A percentile compares a stretch with the other conserved stretches of the same genome.
These are phyloP conservation scores for Notodonta dromedarius DNA, from an alignment of 2,888 invertebrate genomes.

Conservation along the genomic window DNA sequence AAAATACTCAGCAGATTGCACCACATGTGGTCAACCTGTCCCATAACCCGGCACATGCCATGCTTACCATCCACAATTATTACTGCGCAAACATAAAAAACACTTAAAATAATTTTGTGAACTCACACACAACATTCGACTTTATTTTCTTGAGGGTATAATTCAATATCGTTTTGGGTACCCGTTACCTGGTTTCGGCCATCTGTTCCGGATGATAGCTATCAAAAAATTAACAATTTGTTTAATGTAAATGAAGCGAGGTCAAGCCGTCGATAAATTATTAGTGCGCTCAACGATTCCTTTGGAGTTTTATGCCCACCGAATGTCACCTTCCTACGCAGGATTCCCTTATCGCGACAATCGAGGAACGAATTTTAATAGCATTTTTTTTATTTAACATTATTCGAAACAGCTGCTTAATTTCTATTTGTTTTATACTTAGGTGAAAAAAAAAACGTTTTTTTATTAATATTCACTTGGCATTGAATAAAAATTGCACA, in stretches of 20 bases:
- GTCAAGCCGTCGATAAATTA: slow-evolving; percentile 79
- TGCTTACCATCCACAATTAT: slow-evolving; percentile 76
- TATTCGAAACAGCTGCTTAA: slow-evolving; percentile 56
- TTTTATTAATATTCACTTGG: too few relatives aligned
- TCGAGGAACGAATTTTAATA: slow-evolving; percentile 67
- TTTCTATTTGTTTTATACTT: not conserved
- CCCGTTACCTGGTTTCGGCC: slow-evolving; percentile 51
- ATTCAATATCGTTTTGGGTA: slow-evolving; percentile 31
- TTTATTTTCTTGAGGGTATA: slow-evolving; percentile 21
- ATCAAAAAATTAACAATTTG: slow-evolving; percentile 85
- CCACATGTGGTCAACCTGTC: slow-evolving; percentile 84
- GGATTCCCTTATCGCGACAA: slow-evolving; percentile 72
- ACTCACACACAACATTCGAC: slow-evolving; percentile 22
- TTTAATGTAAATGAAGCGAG: slow-evolving; percentile 82
- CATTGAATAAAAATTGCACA: too few relatives aligned
- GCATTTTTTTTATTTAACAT: slow-evolving; percentile 51
- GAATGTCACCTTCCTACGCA: slow-evolving; percentile 78
- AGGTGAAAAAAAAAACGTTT: too few relatives aligned
- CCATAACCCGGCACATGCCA: slow-evolving; percentile 82
- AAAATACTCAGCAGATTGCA: slow-evolving; percentile 76
- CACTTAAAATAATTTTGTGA: slow-evolving; percentile 50
- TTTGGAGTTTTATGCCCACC: slow-evolving; percentile 73
- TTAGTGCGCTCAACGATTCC: slow-evolving; percentile 72
- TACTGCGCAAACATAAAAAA: slow-evolving; percentile 68
- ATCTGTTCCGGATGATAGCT: slow-evolving; percentile 82